These are phyloP conservation scores for Drosophila robusta DNA, from an alignment of 2,888 invertebrate species.

Conservation along the genomic window DNA sequence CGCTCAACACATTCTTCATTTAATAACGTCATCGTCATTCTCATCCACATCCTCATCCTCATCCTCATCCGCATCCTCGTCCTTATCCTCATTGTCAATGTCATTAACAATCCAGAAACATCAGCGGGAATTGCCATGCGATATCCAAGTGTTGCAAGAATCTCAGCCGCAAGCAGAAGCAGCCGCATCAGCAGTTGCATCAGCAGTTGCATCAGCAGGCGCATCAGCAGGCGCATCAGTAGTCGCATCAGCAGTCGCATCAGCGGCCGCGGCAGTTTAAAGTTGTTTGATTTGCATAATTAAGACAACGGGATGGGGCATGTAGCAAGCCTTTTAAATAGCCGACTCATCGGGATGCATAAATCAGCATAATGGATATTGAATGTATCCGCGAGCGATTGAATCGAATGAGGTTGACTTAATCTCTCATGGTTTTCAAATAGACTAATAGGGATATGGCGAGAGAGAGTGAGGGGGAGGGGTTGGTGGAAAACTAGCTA, in stretches of 20 bases:
- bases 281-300: constrained; percentile 59
- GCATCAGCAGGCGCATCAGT: constrained; percentile 4
- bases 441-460: not conserved
- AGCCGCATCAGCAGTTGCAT: not conserved
- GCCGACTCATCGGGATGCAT: constrained; percentile 25
- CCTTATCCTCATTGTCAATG: constrained; percentile 43
- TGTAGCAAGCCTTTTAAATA: constrained; percentile 22
- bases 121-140: constrained; percentile 42
- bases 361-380: constrained; percentile 55
- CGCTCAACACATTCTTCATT: constrained; percentile 59
- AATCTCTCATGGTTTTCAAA: not conserved
- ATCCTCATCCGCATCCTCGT: constrained; percentile 23
- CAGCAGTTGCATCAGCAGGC: constrained; percentile 6
- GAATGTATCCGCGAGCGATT: constrained; percentile 24
- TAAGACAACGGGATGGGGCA: constrained; percentile 25
- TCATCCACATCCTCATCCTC: constrained; percentile 9
- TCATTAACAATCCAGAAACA: constrained; percentile 40
- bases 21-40: constrained; percentile 65
- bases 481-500: not conserved
- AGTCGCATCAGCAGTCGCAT: constrained; percentile 4
- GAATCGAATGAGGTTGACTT: constrained; percentile 7
- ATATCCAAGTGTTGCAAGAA: constrained; percentile 3
- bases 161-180: constrained; percentile 6
- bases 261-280: constrained; percentile 18
- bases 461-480: not conserved